Conservation (phyloP, 2,888 invertebrate genomes). For the Drosophila yooni region DNA sequence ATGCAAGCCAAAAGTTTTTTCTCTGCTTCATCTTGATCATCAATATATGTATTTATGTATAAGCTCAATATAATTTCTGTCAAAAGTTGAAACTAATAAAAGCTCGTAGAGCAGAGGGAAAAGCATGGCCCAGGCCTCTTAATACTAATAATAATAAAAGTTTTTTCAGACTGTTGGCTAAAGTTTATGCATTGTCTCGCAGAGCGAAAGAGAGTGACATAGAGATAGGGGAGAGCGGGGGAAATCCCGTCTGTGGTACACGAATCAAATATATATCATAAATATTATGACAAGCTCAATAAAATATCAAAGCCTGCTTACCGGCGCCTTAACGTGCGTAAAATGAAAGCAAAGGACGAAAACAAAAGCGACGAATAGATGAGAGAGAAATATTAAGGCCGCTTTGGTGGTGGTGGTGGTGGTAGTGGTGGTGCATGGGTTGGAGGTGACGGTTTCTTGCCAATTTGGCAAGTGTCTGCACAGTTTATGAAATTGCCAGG, state of each 20-base stretch:
- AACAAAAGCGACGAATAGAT: constrained; percentile 30
- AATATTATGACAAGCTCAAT: constrained; percentile 82
- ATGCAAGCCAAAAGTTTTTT: constrained; percentile 60
- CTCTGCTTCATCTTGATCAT: constrained; percentile 62
- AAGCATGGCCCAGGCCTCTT: constrained; percentile 43
- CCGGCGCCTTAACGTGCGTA: constrained; percentile 64
- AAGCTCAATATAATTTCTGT: constrained; percentile 80
- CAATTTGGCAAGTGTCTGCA: constrained; percentile 76
- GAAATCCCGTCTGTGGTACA: constrained; percentile 40
- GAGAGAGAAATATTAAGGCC: background rate
- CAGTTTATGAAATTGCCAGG: constrained; percentile 80
- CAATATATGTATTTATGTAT: constrained; percentile 50
- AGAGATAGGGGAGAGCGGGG: background rate
- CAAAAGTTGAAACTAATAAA: constrained; percentile 81
- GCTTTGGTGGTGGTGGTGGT: background rate
- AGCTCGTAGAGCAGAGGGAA: constrained; percentile 50
- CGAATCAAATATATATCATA: constrained; percentile 72
- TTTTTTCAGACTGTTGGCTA: constrained; percentile 61
- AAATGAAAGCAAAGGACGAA: constrained; percentile 45
- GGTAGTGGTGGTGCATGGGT: background rate
- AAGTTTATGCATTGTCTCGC: constrained; percentile 72
- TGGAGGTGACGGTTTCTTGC: constrained; percentile 32
- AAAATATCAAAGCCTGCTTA: constrained; percentile 76
- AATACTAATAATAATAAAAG: constrained; percentile 66
- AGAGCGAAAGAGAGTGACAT: background rate